phyloP scores from a whole-genome alignment of 1,140 invertebrate species.

The Schlechtendalia chinensis region DNA sequence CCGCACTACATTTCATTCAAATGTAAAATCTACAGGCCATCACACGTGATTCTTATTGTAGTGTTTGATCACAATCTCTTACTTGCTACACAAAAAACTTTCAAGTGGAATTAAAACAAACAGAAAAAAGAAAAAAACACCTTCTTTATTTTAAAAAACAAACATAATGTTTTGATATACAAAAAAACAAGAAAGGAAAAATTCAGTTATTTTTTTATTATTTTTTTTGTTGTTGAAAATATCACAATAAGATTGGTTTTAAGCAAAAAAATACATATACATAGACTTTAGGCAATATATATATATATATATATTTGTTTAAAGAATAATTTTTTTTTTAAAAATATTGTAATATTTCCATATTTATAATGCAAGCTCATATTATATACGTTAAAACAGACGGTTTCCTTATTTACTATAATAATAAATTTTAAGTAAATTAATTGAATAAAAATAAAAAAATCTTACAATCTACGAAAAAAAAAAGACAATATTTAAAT shows the following conservation, averaged over 20 bases:
- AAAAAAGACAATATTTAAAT: slow-evolving; percentile 17
- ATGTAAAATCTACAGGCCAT: too few species aligned
- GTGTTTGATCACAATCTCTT: too few species aligned
- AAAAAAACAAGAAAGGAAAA: slow-evolving; percentile 34
- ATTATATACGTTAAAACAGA: not conserved
- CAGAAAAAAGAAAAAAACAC: slow-evolving; percentile 31
- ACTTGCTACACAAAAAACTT: too few species aligned
- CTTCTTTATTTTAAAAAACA: slow-evolving; percentile 34
- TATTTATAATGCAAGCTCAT: slow-evolving; percentile 22
- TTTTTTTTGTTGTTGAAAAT: too few species aligned
- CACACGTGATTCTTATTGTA: too few species aligned
- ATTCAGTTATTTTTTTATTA: not conserved
- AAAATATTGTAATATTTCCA: slow-evolving; percentile 23
- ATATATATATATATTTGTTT: not conserved
- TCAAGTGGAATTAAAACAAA: slow-evolving; percentile 18
- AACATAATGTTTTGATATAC: slow-evolving; percentile 29
- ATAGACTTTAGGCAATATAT: not conserved
- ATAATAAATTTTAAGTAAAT: slow-evolving; percentile 1
- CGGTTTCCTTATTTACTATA: not conserved
- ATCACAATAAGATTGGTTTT: slow-evolving; percentile 43
- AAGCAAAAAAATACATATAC: slow-evolving; percentile 6
- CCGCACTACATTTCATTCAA: too few species aligned
- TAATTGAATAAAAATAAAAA: slow-evolving; percentile 5
- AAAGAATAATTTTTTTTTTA: slow-evolving; percentile 7
- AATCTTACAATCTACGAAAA: not conserved